Evolutionary conservation across 2,797 vertebrate genomes (phyloP).

Genomic region (Hyperoplus lanceolatus): DNA sequence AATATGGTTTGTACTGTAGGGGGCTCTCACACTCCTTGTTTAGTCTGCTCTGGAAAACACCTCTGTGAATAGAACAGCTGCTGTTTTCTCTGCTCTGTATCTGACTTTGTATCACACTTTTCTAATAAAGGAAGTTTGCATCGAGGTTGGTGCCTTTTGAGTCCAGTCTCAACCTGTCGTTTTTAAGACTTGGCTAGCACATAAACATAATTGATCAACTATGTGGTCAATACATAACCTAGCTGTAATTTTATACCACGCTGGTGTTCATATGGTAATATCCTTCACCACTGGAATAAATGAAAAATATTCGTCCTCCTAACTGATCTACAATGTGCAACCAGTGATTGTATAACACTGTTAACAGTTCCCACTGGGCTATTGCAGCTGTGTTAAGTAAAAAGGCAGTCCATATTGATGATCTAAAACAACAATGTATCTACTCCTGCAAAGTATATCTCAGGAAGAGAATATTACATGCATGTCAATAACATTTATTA

Average conservation of each 20-base stretch:
- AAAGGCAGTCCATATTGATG: background rate
- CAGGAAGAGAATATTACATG: background rate
- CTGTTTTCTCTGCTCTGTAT: conserved; percentile 66
- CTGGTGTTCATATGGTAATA: conserved; percentile 10
- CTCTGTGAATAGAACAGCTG: conserved; percentile 40
- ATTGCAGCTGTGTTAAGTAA: conserved; percentile 35
- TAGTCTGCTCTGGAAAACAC: conserved; percentile 39
- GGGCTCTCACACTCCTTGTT: conserved; percentile 58
- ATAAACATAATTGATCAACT: conserved; percentile 15
- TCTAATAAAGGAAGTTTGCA: conserved; percentile 82
- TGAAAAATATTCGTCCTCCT: background rate
- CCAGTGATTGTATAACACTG: conserved; percentile 3
- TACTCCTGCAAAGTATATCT: background rate
- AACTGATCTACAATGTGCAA: background rate
- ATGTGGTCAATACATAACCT: conserved; percentile 17
- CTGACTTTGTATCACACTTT: conserved; percentile 74
- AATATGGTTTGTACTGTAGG: conserved; percentile 62
- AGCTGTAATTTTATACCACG: background rate
- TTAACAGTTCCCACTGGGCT: background rate
- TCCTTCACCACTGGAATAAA: conserved; percentile 9
- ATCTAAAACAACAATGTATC: conserved; percentile 3
- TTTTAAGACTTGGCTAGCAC: conserved; percentile 64
- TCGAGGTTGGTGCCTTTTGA: conserved; percentile 75
- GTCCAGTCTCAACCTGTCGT: conserved; percentile 76
- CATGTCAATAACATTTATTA: background rate